Evolutionary conservation across 2,888 invertebrate genomes (phyloP), one percentile per base, ranked within the genome.

Genomic region (Camponotus fellah): DNA sequence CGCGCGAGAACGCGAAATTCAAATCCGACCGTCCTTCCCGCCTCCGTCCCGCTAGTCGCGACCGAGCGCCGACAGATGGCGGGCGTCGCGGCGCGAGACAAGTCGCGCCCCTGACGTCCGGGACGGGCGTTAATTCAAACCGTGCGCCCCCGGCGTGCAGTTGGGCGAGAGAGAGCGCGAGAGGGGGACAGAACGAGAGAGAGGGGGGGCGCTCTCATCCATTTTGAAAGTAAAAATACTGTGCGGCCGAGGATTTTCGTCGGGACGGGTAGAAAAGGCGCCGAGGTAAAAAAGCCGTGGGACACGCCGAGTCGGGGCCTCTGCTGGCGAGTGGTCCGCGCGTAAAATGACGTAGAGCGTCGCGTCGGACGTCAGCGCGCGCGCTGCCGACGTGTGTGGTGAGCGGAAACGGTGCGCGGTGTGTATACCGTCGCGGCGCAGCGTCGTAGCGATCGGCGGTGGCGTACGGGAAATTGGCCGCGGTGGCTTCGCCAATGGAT

Each of bases 11-110:
- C 17, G 0, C 6, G 3, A 8, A 6, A 26, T 32, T 72, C 10
- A 32, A 58, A 72, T 17, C 3, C 1, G 9, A 5, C 0, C 26
- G 14, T 17, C 0, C 56, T n/a, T 32, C 68, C 40, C 77, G 77
- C n/a, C 10, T 40, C 8, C 12, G n/a, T 14, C 9, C 5, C 14
- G 17, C 26, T 94, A 97, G 97, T 96, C 97, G 97, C 97, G 40
- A 6, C n/a, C 8, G 32, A n/a, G 0, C 14, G 14, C 17, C 82
- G 60, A 9, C 1, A 90, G 90, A 87, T 90, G 86, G 84, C 87
- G 69, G 21, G 34, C n/a, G 49, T 0, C 2, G 26, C 71, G 17
- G 0, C 0, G 4, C 53, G 68, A 76, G 46, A 76, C 60, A 77
- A 62, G 69, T 76, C 81, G 88, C 90, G 90, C 88, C 83, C 81